Evolutionary conservation across 2,113 vertebrate species (phyloP).

Genomic region (Talpa occidentalis): DNA sequence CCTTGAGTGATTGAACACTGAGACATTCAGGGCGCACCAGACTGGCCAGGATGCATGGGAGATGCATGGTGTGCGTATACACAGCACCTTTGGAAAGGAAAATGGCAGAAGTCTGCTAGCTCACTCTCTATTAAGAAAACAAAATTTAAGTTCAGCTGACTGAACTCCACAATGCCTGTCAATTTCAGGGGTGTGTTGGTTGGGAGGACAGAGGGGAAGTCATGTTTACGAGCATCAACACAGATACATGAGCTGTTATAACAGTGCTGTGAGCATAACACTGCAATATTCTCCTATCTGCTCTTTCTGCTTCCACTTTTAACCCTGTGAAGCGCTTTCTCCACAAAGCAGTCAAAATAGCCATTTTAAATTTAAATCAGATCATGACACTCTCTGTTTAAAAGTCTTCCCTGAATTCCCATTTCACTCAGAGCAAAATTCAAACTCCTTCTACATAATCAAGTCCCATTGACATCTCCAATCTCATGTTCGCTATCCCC

Average conservation of each 20-base stretch:
- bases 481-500: background rate
- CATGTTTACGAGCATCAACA: background rate
- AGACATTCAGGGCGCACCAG: background rate
- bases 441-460: background rate
- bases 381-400: background rate
- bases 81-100: conserved; percentile 16
- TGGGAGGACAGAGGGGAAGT: background rate
- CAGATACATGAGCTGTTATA: background rate
- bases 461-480: background rate
- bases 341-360: background rate
- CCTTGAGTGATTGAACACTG: conserved; percentile 45
- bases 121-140: background rate
- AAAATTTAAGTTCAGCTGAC: conserved; percentile 2
- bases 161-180: background rate
- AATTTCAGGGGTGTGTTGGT: background rate
- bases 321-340: background rate
- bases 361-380: conserved; percentile 1
- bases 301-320: conserved; percentile 1
- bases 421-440: background rate
- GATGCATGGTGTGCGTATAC: background rate
- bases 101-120: conserved; percentile 22
- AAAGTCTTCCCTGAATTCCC: background rate
- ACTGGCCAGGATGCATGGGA: background rate
- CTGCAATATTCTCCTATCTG: background rate
- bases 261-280: background rate